A percentile compares a stretch with the other conserved stretches of the same genome.
Conservation (phyloP, 2,797 vertebrate genomes). For the Dromococcyx pavoninus region DNA sequence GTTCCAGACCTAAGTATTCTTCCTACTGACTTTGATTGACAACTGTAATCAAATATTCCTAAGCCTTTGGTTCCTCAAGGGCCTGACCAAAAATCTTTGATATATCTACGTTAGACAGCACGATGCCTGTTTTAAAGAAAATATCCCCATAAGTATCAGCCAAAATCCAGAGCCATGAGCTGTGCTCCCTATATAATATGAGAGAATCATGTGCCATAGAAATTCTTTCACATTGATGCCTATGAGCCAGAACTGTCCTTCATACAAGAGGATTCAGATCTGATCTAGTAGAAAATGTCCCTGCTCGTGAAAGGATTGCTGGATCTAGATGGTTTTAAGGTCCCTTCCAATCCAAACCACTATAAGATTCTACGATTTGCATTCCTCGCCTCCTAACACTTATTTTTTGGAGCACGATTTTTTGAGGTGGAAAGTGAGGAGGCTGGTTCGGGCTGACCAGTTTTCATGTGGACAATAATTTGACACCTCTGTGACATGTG, state of each 20-base stretch:
- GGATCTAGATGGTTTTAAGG: too few relatives aligned
- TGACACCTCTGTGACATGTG: neutral
- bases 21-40: slow-evolving; percentile 11
- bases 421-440: neutral
- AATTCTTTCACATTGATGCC: neutral
- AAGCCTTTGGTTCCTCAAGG: neutral
- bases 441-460: neutral
- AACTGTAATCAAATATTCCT: neutral
- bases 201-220: neutral
- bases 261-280: neutral
- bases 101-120: neutral
- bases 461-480: neutral
- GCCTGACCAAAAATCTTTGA: neutral
- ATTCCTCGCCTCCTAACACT: neutral
- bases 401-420: neutral
- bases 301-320: too few relatives aligned
- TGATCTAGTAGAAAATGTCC: too few relatives aligned
- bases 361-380: neutral
- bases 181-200: neutral
- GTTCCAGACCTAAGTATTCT: neutral
- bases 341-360: too few relatives aligned
- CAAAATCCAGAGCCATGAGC: neutral
- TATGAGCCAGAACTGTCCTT: neutral
- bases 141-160: neutral
- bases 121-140: neutral